phyloP scores from a whole-genome alignment of 2,113 vertebrate species.

The Eudyptes chrysolophus region DNA sequence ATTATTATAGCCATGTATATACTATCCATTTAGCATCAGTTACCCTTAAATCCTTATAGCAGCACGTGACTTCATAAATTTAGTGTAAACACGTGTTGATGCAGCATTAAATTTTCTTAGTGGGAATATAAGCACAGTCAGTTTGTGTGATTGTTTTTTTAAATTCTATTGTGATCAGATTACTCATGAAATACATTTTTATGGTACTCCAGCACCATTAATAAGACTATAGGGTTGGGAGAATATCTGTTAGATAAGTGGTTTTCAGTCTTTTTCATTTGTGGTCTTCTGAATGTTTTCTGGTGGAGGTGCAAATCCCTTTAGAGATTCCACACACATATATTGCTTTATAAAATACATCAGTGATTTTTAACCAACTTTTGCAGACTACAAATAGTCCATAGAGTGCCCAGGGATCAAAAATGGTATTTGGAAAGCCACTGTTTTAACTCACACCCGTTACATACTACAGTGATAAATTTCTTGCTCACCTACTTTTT shows the following conservation, averaged over 20 bases:
- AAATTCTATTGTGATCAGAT: not conserved
- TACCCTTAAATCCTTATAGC: not conserved
- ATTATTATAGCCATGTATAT: not conserved
- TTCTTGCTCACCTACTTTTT: not conserved
- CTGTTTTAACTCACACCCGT: not conserved
- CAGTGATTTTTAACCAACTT: not conserved
- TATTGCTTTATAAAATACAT: not conserved
- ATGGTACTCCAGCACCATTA: not conserved
- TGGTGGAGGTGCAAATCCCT: not conserved
- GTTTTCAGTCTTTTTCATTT: not conserved
- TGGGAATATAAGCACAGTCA: not conserved
- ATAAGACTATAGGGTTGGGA: not conserved
- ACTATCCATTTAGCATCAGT: not conserved
- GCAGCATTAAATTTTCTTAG: not conserved
- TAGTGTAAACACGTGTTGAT: not conserved
- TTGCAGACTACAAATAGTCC: not conserved
- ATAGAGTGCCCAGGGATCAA: not conserved
- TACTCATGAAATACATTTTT: not conserved
- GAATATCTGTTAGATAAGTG: not conserved
- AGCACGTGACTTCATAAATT: not conserved
- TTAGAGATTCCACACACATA: not conserved
- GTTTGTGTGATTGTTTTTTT: not conserved
- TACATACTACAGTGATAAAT: not conserved
- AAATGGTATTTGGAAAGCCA: not conserved
- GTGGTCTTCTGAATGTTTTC: not conserved